Conservation (phyloP, 1,140 invertebrate species). For the Drosophila micromelanica region DNA sequence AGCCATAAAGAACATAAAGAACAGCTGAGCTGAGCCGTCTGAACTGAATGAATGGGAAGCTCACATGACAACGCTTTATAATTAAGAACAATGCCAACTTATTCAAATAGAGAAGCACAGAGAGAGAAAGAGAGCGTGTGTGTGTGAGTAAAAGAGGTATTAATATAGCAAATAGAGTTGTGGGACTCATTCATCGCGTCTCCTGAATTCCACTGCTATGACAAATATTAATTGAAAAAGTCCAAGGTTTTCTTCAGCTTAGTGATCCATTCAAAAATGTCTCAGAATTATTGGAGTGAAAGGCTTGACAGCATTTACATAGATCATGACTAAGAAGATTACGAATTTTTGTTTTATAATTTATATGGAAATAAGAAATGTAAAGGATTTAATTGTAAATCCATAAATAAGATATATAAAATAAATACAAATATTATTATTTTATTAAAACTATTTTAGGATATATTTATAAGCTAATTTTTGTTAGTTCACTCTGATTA, state of each 20-base stretch:
- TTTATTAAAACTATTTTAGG: no score
- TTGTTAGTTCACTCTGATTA: no score
- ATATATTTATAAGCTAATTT: no score
- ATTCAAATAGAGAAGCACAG: slow-evolving; percentile 57
- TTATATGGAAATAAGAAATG: no score
- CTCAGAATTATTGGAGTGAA: background rate
- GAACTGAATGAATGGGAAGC: slow-evolving; percentile 73
- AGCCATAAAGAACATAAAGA: slow-evolving; percentile 72
- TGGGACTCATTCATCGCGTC: slow-evolving; percentile 38
- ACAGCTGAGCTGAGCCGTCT: slow-evolving; percentile 62
- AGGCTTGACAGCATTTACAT: background rate
- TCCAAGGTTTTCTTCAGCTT: slow-evolving; percentile 17
- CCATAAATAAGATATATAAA: no score
- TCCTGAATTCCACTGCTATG: slow-evolving; percentile 40
- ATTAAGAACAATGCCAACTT: slow-evolving; percentile 79
- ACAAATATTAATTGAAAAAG: slow-evolving; percentile 47
- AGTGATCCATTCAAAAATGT: slow-evolving; percentile 10
- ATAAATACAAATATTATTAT: no score
- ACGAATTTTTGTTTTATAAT: no score
- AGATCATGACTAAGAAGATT: background rate
- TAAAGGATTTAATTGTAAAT: no score
- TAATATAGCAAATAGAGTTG: slow-evolving; percentile 26
- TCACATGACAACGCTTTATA: slow-evolving; percentile 81
- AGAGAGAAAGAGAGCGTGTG: slow-evolving; percentile 2
- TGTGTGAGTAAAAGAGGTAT: slow-evolving; percentile 4